These are phyloP conservation scores for Ormyrus pomaceus DNA, from an alignment of 2,888 invertebrate species.

Conservation along the genomic window DNA sequence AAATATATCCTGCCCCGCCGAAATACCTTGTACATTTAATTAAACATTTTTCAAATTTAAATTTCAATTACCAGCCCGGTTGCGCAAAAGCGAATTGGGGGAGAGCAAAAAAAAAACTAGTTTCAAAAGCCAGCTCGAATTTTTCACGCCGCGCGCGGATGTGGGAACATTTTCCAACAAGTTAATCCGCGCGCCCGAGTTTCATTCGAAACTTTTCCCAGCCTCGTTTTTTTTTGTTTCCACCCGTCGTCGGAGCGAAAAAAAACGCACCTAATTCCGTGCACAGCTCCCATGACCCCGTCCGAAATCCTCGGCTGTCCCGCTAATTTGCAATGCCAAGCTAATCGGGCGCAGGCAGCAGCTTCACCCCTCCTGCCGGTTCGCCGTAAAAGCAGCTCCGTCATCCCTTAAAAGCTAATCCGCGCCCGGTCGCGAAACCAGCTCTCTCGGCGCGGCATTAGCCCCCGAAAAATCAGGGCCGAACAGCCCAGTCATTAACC, in stretches of 20 bases:
- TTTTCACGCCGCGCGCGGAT: neutral
- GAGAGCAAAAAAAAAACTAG: too few relatives aligned
- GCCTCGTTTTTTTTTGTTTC: neutral
- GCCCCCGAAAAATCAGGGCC: conserved; percentile 28
- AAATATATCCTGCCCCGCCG: neutral
- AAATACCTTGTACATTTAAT: neutral
- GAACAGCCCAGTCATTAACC: conserved; percentile 40
- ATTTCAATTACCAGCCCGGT: too few relatives aligned
- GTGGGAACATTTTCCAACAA: conserved; percentile 31
- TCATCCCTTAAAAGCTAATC: conserved; percentile 52
- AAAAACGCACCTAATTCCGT: conserved; percentile 23
- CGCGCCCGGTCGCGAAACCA: conserved; percentile 5
- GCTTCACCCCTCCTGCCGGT: neutral
- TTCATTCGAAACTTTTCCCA: conserved; percentile 14
- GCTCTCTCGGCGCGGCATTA: conserved; percentile 28
- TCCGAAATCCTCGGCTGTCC: conserved; percentile 5
- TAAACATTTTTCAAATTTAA: neutral
- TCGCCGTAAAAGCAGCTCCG: conserved; percentile 23
- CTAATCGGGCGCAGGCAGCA: neutral
- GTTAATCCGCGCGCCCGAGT: neutral
- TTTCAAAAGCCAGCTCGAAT: too few relatives aligned
- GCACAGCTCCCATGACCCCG: conserved; percentile 23
- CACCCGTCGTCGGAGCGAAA: neutral
- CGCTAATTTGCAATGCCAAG: conserved; percentile 35
- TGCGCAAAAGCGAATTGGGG: too few relatives aligned